Evolutionary conservation across 1,140 invertebrate genomes (phyloP).

Genomic region (Leptinotarsa undecemlineata): DNA sequence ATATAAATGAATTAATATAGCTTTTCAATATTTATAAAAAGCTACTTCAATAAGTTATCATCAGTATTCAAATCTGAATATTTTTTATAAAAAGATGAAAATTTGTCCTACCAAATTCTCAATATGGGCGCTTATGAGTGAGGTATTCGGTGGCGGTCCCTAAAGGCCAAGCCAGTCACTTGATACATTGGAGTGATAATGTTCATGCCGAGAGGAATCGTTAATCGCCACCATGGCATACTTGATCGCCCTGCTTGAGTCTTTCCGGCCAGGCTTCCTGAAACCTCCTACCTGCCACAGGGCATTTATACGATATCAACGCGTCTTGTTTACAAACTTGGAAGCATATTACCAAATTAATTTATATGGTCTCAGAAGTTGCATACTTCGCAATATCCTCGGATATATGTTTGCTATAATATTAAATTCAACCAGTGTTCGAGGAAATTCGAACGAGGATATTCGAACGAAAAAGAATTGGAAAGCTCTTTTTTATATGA

Average conservation of each 20-base stretch:
- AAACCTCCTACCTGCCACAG: background rate
- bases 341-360: background rate
- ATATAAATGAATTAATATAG: no score
- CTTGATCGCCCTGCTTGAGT: conserved; percentile 16
- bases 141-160: background rate
- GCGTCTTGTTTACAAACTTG: background rate
- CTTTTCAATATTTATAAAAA: no score
- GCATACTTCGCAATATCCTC: background rate
- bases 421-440: background rate
- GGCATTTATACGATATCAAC: background rate
- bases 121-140: background rate
- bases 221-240: conserved; percentile 11
- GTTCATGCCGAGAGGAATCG: conserved; percentile 12
- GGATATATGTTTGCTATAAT: background rate
- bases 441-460: background rate
- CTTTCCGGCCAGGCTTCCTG: conserved; percentile 21
- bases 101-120: no score
- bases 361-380: background rate
- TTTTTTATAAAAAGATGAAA: no score
- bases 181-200: conserved; percentile 22
- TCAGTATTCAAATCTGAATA: no score
- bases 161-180: background rate
- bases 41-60: no score
- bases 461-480: no score
- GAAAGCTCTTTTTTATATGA: no score